phyloP scores from a whole-genome alignment of 2,113 vertebrate genomes.

The Chaetodon auriga region DNA sequence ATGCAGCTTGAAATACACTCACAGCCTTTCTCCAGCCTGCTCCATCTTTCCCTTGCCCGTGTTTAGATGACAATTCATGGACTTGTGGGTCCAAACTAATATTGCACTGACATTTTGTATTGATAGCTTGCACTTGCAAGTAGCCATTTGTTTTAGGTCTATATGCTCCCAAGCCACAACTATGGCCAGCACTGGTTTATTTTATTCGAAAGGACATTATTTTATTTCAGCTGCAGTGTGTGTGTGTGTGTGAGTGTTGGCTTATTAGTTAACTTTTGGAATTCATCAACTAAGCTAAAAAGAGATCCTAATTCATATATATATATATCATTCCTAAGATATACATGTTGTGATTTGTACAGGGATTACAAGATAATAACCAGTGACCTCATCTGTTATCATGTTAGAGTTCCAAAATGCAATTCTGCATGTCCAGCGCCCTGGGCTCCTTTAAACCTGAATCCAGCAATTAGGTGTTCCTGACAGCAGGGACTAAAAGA shows the following conservation, averaged over 20 bases:
- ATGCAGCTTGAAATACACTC: not conserved
- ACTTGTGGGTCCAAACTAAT: slow-evolving; percentile 3
- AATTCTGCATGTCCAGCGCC: not conserved
- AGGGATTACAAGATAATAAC: not conserved
- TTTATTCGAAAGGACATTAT: not conserved
- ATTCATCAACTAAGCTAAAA: not conserved
- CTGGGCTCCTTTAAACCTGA: no score
- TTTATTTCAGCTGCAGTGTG: not conserved
- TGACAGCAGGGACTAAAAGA: no score
- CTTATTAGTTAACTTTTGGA: not conserved
- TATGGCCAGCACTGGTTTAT: not conserved
- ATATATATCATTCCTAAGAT: not conserved
- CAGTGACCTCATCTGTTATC: not conserved
- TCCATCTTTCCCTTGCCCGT: not conserved
- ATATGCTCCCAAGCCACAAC: not conserved
- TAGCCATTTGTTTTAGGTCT: slow-evolving; percentile 3
- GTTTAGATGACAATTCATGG: not conserved
- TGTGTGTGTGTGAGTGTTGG: not conserved
- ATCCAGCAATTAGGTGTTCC: no score
- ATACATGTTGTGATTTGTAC: not conserved
- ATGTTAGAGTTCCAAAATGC: not conserved
- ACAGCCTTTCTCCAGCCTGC: not conserved
- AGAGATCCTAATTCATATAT: not conserved
- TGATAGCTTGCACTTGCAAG: not conserved
- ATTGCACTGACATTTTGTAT: not conserved